These are phyloP conservation scores for Melanotaenia trifasciata DNA, from an alignment of 2,797 vertebrate species.

Conservation along the genomic window DNA sequence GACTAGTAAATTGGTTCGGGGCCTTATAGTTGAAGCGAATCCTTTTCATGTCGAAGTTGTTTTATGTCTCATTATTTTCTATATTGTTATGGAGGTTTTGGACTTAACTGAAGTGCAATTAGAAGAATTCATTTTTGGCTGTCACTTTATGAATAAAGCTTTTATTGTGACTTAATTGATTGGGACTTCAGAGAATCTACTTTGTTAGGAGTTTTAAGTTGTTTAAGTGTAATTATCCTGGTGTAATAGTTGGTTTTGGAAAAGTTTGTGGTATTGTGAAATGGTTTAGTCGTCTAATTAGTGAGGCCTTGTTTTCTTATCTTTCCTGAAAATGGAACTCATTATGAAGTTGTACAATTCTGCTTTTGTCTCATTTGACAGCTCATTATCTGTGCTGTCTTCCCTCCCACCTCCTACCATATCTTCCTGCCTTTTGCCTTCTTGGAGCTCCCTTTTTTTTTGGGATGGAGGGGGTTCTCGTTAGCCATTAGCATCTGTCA, in stretches of 20 bases:
- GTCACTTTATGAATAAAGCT: conserved; percentile 38
- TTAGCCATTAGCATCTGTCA: conserved; percentile 28
- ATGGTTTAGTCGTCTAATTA: conserved; percentile 44
- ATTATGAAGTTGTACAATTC: conserved; percentile 61
- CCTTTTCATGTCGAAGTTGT: conserved; percentile 5
- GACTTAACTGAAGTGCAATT: conserved; percentile 5
- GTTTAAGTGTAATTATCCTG: conserved; percentile 18
- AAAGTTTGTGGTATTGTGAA: conserved; percentile 29
- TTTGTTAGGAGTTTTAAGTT: conserved; percentile 43
- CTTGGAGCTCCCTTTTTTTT: conserved; percentile 6
- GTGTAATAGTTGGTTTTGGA: conserved; percentile 31
- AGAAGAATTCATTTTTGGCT: conserved; percentile 9
- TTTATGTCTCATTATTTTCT: conserved; percentile 33
- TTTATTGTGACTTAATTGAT: conserved; percentile 8
- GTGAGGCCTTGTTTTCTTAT: conserved; percentile 34
- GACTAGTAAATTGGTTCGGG: not conserved
- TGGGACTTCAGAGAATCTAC: conserved; percentile 19
- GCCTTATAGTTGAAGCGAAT: conserved; percentile 3
- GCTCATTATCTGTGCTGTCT: conserved; percentile 55
- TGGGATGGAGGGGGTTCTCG: too few relatives aligned
- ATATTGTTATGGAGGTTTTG: conserved; percentile 7
- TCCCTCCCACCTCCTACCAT: conserved; percentile 29
- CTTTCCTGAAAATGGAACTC: conserved; percentile 44
- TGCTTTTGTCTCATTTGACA: conserved; percentile 65
- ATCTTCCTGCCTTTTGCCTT: conserved; percentile 8